Conservation (phyloP, 2,888 invertebrate genomes). For the Drosophila engyochracea region DNA sequence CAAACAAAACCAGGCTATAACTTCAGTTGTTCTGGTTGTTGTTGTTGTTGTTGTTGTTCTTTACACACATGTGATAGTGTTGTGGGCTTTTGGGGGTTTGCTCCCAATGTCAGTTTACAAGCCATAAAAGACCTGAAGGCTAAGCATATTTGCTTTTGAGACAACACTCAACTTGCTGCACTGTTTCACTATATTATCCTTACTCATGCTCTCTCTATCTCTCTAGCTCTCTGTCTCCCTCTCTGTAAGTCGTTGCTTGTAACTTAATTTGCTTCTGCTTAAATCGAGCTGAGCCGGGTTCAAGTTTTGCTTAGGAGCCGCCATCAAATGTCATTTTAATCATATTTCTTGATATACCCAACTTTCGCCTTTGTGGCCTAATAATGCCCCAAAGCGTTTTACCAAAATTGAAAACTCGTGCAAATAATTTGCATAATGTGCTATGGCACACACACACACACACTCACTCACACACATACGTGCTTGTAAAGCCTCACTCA, state of each 20-base stretch:
- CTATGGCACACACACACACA: conserved; percentile 23
- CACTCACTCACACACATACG: not conserved
- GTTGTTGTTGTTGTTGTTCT: conserved; percentile 25
- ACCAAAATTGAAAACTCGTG: conserved; percentile 78
- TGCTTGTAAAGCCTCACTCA: conserved; percentile 45
- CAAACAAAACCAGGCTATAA: conserved; percentile 19
- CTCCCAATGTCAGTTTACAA: conserved; percentile 42
- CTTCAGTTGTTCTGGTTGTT: not conserved
- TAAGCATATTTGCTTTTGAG: conserved; percentile 62
- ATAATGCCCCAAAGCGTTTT: conserved; percentile 75
- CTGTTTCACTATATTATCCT: not conserved
- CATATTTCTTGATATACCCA: conserved; percentile 63
- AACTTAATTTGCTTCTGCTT: conserved; percentile 66
- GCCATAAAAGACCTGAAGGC: conserved; percentile 35
- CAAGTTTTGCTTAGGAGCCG: conserved; percentile 37
- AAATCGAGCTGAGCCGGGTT: conserved; percentile 45
- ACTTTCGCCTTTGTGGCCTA: conserved; percentile 63
- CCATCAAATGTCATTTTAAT: conserved; percentile 74
- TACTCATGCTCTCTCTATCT: not conserved
- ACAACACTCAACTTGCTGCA: conserved; percentile 26
- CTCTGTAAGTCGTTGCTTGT: conserved; percentile 4
- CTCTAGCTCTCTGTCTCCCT: not conserved
- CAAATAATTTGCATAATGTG: conserved; percentile 79
- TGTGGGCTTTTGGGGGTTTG: conserved; percentile 30
- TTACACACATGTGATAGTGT: conserved; percentile 50